Evolutionary conservation across 2,113 vertebrate species (phyloP), one percentile per base, ranked within the genome.

Genomic region (Syngnathoides biaculeatus): DNA sequence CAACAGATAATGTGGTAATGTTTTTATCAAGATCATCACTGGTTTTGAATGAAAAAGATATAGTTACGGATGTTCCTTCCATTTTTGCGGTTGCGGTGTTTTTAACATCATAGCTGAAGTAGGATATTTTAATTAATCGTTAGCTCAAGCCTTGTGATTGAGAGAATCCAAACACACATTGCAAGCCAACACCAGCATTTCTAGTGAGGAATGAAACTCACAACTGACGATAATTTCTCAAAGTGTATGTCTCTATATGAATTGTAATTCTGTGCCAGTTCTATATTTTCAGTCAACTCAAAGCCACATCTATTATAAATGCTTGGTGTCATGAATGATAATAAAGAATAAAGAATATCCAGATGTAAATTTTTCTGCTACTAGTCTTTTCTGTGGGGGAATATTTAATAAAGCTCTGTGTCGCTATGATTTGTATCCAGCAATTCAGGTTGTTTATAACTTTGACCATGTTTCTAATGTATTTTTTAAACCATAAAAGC

Each of bases 361-460:
- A 88, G 81, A 86, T 88, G 84, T 83, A 77, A 81, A 79, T 78
- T 75, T 82, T 78, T 58, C 67, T 64, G 83, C 42, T 65, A 55
- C 75, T 69, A 77, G 74, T 77, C 76, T 72, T 43, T 75, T 86
- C 74, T 85, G 73, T 79, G 81, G 78, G 66, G 35, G 69, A 66
- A 35, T 75, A 71, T 80, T 61, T 87, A 85, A 86, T 74, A 67
- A 80, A 73, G 65, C 84, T 70, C 78, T 60, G 65, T 74, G 72
- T 69, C 67, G 72, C 53, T 69, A 64, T 67, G 22, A 70, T 75
- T 48, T 64, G 35, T 60, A 78, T 82, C 69, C 65, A 50, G 15
- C 55, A 17, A 59, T 69, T 24, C 27, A 30, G 67, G n/a, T 47
- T 39, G 50, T 38, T 22, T 26, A n/a, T 47, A 11, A 35, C 56